Conservation (phyloP, 2,888 invertebrate species). For the Nomada flava region DNA sequence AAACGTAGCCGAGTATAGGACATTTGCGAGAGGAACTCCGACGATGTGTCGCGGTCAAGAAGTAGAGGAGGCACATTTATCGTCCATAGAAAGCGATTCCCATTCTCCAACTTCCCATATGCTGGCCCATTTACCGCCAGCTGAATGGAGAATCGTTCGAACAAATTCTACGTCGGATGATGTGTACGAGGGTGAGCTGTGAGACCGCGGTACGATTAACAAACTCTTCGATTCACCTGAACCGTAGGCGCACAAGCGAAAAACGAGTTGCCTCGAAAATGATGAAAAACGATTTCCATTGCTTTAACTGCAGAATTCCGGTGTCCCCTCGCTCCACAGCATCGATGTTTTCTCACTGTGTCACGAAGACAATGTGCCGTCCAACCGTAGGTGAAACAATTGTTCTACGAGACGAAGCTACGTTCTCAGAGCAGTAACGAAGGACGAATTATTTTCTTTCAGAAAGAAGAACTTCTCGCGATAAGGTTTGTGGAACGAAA, state of each 20-base stretch:
- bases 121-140: constrained; percentile 32
- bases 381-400: background rate
- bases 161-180: constrained; percentile 21
- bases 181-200: constrained; percentile 9
- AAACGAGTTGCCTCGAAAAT: background rate
- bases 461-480: background rate
- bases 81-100: constrained; percentile 31
- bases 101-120: constrained; percentile 29
- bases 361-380: constrained; percentile 12
- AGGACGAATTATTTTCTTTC: background rate
- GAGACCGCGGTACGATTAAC: constrained; percentile 27
- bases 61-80: background rate
- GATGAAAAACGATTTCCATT: background rate
- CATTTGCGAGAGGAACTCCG: too few relatives aligned
- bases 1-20: too few relatives aligned
- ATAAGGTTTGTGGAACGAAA: background rate
- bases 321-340: background rate
- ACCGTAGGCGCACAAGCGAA: background rate
- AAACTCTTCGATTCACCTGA: constrained; percentile 23
- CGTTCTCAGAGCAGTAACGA: background rate
- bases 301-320: background rate
- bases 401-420: background rate
- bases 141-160: constrained; percentile 23
- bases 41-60: background rate
- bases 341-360: constrained; percentile 13